These are phyloP conservation scores for Mamestra configurata DNA, from an alignment of 1,140 invertebrate species.

Conservation along the genomic window DNA sequence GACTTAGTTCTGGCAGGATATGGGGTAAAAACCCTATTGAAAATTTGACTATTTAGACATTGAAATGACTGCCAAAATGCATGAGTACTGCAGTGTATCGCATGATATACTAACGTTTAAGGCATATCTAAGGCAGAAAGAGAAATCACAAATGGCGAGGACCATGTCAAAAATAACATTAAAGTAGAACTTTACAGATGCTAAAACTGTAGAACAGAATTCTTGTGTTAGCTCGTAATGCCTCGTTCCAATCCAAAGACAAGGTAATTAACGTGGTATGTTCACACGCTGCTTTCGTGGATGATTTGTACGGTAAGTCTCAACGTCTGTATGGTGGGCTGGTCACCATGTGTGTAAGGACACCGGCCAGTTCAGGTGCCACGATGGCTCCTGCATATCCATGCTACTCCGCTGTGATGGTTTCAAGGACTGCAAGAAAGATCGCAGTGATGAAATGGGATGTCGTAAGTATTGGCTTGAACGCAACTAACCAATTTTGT, in stretches of 20 bases:
- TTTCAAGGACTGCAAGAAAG: conserved; percentile 88
- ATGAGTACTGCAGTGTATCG: background rate
- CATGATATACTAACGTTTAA: background rate
- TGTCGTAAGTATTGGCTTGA: conserved; percentile 87
- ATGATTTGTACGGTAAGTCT: conserved; percentile 75
- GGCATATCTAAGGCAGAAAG: background rate
- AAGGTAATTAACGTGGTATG: conserved; percentile 45
- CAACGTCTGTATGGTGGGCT: conserved; percentile 69
- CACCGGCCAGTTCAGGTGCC: conserved; percentile 87
- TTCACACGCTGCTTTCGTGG: conserved; percentile 62
- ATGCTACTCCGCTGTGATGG: conserved; percentile 89
- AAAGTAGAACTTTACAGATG: background rate
- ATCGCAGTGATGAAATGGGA: conserved; percentile 88
- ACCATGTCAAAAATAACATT: background rate
- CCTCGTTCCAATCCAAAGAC: conserved; percentile 28
- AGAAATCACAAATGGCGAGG: background rate
- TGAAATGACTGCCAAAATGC: background rate
- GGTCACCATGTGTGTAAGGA: conserved; percentile 78
- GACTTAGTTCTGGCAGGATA: background rate
- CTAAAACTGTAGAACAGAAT: background rate
- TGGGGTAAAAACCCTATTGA: background rate
- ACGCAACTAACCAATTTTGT: conserved; percentile 25
- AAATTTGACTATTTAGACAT: background rate
- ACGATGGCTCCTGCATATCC: conserved; percentile 92
- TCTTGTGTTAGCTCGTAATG: conserved; percentile 13